Conservation (phyloP, 1,140 invertebrate species). For the Eupeodes corollae region DNA sequence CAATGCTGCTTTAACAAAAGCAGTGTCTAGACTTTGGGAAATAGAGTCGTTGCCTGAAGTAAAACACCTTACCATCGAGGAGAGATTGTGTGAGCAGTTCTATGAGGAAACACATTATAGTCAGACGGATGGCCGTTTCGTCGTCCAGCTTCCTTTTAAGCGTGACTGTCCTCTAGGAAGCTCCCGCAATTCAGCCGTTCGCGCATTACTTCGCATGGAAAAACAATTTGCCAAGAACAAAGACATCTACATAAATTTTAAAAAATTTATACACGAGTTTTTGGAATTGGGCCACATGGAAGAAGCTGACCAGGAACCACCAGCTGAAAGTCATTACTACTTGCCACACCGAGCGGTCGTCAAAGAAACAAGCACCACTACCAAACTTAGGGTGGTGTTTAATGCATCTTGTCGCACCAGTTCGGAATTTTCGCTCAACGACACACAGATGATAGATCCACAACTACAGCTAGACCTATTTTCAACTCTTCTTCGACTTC, state of each 20-base stretch:
- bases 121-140: background rate
- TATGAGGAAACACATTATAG: background rate
- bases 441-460: no score
- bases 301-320: conserved; percentile 4
- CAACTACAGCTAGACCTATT: no score
- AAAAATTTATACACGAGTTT: conserved; percentile 22
- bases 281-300: conserved; percentile 21
- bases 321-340: conserved; percentile 2
- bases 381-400: conserved; percentile 17
- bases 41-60: background rate
- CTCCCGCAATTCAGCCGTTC: background rate
- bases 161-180: background rate
- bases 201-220: background rate
- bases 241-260: conserved; percentile 3
- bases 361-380: conserved; percentile 16
- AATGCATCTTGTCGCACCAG: no score
- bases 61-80: background rate
- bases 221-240: background rate
- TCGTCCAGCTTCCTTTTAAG: conserved; percentile 1
- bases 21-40: background rate
- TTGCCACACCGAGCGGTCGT: conserved; percentile 23
- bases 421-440: no score
- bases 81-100: background rate
- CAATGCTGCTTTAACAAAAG: background rate
- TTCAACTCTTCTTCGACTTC: conserved; percentile 13